Conservation (phyloP, 2,113 vertebrate species). For the Gallinago media region DNA sequence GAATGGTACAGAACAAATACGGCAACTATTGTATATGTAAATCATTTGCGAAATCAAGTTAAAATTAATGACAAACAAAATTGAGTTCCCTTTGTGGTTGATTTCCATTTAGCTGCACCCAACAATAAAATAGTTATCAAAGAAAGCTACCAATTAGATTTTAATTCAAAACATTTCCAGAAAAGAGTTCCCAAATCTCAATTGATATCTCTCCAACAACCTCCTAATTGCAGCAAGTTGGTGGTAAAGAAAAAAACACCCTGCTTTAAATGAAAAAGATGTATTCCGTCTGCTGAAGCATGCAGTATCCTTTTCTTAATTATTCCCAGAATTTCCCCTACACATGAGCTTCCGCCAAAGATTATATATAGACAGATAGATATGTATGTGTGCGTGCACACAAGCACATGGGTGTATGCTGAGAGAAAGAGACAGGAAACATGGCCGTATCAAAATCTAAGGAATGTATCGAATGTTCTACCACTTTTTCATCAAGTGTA, state of each 20-base stretch:
- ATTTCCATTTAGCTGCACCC: conserved; percentile 71
- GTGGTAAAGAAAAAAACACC: conserved; percentile 57
- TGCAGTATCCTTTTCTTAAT: conserved; percentile 69
- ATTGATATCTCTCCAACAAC: conserved; percentile 75
- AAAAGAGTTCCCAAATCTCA: conserved; percentile 70
- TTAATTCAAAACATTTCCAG: conserved; percentile 75
- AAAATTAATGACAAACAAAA: conserved; percentile 75
- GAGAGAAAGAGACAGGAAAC: not conserved
- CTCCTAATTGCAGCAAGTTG: conserved; percentile 76
- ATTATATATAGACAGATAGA: conserved; percentile 59
- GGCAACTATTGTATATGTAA: conserved; percentile 51
- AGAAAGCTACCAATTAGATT: conserved; percentile 77
- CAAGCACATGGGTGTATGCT: not conserved
- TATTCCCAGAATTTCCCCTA: conserved; percentile 69
- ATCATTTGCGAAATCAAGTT: conserved; percentile 66
- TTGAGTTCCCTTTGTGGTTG: conserved; percentile 72
- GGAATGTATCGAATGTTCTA: not conserved
- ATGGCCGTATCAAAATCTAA: not conserved
- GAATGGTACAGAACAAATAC: conserved; percentile 23
- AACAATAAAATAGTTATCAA: conserved; percentile 77
- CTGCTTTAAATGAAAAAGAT: conserved; percentile 68
- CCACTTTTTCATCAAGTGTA: not conserved
- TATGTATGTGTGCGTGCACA: not conserved
- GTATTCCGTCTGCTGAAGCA: conserved; percentile 64
- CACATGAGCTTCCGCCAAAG: conserved; percentile 41